A percentile compares a stretch with the other conserved stretches of the same genome.
phyloP scores from a whole-genome alignment of 2,888 invertebrate species.

The Lymantria monacha region DNA sequence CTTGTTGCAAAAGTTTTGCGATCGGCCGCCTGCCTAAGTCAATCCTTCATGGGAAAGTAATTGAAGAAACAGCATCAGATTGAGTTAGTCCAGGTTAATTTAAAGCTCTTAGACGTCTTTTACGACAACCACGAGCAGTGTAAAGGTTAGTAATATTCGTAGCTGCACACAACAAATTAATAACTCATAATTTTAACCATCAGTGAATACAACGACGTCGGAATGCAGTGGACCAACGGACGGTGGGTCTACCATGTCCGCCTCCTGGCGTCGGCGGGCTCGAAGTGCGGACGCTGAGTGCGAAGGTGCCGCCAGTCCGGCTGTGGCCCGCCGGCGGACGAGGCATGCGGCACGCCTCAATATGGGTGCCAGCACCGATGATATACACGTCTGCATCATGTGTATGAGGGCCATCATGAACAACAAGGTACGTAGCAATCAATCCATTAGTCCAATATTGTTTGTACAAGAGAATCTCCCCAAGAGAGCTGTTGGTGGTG shows the following conservation, averaged over 20 bases:
- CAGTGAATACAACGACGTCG: constrained; percentile 69
- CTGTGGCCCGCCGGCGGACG: constrained; percentile 84
- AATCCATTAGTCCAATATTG: not conserved
- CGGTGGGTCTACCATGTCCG: constrained; percentile 56
- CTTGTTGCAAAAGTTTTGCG: too few relatives aligned
- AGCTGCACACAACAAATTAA: too few relatives aligned
- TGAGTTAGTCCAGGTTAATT: too few relatives aligned
- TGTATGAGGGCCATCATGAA: constrained; percentile 99
- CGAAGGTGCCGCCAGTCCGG: constrained; percentile 60
- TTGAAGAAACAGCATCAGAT: too few relatives aligned
- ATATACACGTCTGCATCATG: constrained; percentile 99
- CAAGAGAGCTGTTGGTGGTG: too few relatives aligned
- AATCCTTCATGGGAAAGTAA: too few relatives aligned
- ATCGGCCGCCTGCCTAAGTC: too few relatives aligned
- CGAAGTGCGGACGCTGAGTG: constrained; percentile 58
- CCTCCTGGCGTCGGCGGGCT: constrained; percentile 64
- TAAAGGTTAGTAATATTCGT: too few relatives aligned
- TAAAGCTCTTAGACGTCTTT: too few relatives aligned
- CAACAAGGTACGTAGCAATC: constrained; percentile 87
- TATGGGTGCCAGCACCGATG: constrained; percentile 98
- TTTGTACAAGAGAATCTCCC: too few relatives aligned
- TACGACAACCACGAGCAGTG: too few relatives aligned
- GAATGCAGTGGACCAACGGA: constrained; percentile 70
- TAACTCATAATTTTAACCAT: not conserved
- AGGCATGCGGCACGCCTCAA: constrained; percentile 94